Conservation (phyloP, 1,140 invertebrate genomes). For the Berghia stephanieae region DNA sequence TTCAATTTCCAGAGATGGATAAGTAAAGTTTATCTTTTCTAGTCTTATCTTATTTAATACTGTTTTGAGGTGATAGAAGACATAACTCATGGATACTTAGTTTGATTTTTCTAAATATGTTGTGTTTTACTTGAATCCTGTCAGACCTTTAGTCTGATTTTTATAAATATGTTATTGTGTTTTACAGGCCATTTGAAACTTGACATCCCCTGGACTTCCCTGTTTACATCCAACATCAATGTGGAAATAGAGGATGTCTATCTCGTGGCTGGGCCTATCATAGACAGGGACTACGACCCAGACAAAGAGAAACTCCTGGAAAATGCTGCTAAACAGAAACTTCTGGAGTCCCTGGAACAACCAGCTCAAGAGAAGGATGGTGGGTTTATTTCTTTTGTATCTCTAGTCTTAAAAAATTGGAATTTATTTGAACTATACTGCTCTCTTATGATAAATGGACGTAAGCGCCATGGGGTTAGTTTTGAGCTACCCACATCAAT, state of each 20-base stretch:
- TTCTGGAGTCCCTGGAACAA: conserved; percentile 69
- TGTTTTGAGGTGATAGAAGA: background rate
- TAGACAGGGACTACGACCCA: conserved; percentile 76
- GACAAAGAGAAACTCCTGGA: conserved; percentile 78
- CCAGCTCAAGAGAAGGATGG: conserved; percentile 45
- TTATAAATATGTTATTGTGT: background rate
- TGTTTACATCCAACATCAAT: conserved; percentile 77
- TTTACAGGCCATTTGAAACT: conserved; percentile 73
- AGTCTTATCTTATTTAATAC: background rate
- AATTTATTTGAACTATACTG: background rate
- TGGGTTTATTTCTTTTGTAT: conserved; percentile 34
- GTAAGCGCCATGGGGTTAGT: too few species aligned
- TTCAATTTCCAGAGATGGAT: too few species aligned
- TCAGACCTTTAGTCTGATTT: background rate
- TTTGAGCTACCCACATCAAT: too few species aligned
- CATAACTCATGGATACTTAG: background rate
- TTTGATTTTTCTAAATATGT: background rate
- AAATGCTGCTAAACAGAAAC: conserved; percentile 77
- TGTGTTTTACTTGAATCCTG: too few species aligned
- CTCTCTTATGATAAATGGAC: too few species aligned
- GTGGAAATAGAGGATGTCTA: conserved; percentile 76
- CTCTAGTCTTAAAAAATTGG: background rate
- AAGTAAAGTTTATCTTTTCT: too few species aligned
- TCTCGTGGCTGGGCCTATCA: conserved; percentile 78
- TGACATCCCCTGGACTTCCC: conserved; percentile 80